These are phyloP conservation scores for Morpho deidamia DNA, from an alignment of 2,888 invertebrate genomes.

Conservation along the genomic window DNA sequence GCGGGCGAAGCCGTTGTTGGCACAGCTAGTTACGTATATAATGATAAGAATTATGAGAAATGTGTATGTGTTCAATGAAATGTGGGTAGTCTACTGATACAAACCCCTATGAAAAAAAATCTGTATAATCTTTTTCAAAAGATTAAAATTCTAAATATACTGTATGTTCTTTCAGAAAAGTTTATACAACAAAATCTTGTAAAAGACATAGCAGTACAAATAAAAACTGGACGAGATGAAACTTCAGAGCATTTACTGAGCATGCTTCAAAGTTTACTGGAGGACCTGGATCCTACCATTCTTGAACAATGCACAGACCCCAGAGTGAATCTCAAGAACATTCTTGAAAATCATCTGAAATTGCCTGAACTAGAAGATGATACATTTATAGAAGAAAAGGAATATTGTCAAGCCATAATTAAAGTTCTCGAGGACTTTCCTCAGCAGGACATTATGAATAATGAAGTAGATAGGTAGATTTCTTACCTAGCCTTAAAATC, in stretches of 20 bases:
- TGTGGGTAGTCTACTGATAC: no score
- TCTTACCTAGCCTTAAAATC: no score
- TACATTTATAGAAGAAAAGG: constrained; percentile 48
- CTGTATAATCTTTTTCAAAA: neutral
- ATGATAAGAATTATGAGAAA: no score
- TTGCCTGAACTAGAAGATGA: constrained; percentile 40
- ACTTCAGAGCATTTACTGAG: constrained; percentile 54
- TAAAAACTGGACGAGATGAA: constrained; percentile 39
- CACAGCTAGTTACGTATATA: no score
- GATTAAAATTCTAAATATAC: neutral
- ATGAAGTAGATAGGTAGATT: constrained; percentile 40
- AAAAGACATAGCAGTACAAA: constrained; percentile 34
- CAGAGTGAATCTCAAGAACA: constrained; percentile 32
- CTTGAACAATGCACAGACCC: constrained; percentile 43
- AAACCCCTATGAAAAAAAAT: no score
- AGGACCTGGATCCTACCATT: constrained; percentile 32
- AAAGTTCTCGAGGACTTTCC: constrained; percentile 31
- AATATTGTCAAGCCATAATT: constrained; percentile 40
- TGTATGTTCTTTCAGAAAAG: constrained; percentile 40
- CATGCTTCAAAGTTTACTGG: constrained; percentile 39
- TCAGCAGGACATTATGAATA: constrained; percentile 23
- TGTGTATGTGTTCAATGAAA: no score
- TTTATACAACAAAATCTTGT: constrained; percentile 48
- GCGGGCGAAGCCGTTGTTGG: no score
- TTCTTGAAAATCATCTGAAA: constrained; percentile 39